phyloP scores from a whole-genome alignment of 1,140 invertebrate species.

The Armadillidium nasatum region DNA sequence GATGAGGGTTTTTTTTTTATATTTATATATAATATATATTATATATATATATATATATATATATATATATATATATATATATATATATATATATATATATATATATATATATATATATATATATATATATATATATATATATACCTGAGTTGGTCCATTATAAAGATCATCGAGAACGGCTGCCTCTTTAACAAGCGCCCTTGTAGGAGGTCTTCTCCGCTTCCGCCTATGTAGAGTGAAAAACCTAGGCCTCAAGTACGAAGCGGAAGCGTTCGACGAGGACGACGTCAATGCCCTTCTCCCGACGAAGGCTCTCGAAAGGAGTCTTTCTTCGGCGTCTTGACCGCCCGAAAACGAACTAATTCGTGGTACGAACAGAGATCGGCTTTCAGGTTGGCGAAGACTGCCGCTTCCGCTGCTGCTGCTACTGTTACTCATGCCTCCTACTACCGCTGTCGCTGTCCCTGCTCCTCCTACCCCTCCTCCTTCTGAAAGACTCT shows the following conservation, averaged over 20 bases:
- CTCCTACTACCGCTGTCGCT: too few relatives aligned
- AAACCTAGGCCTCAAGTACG: constrained; percentile 52
- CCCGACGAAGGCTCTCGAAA: constrained; percentile 16
- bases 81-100: not conserved
- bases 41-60: not conserved
- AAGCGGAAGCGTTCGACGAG: not conserved
- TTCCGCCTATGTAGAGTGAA: constrained; percentile 69
- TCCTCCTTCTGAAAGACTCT: not conserved
- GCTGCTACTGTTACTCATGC: too few relatives aligned
- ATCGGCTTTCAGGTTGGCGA: not conserved
- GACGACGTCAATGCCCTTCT: not conserved
- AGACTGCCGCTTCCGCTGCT: too few relatives aligned
- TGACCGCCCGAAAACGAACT: not conserved
- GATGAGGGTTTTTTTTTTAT: too few relatives aligned
- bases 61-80: not conserved
- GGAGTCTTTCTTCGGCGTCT: constrained; percentile 38
- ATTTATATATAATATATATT: too few relatives aligned
- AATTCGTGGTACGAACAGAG: not conserved
- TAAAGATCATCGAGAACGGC: constrained; percentile 68
- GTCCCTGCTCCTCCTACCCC: not conserved
- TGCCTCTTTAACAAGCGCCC: constrained; percentile 57
- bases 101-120: not conserved
- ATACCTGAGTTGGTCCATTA: constrained; percentile 64
- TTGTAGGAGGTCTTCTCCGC: constrained; percentile 60
- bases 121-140: not conserved